These are phyloP conservation scores for Mycetomoellerius zeteki DNA, from an alignment of 1,140 invertebrate genomes.

Conservation along the genomic window DNA sequence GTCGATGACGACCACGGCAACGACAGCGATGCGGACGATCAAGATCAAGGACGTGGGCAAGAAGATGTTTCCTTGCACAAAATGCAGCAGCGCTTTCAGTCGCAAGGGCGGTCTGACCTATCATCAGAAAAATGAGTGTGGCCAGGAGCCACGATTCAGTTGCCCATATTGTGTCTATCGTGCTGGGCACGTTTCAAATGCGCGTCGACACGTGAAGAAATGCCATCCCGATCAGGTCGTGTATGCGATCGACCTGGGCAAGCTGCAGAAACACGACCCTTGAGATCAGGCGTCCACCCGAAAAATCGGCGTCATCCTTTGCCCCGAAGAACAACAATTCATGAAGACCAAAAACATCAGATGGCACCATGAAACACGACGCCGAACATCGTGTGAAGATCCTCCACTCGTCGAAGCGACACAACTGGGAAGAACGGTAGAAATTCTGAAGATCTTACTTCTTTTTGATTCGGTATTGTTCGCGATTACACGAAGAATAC, in stretches of 20 bases:
- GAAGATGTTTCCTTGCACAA: conserved; percentile 67
- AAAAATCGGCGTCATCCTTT: background rate
- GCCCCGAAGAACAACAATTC: conserved; percentile 30
- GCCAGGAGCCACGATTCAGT: conserved; percentile 89
- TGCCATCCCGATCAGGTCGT: conserved; percentile 90
- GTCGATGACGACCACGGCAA: background rate
- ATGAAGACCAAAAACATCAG: background rate
- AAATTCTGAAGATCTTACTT: conserved; percentile 25
- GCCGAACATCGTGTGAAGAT: conserved; percentile 23
- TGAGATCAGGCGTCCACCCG: conserved; percentile 4
- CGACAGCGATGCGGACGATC: background rate
- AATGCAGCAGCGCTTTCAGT: conserved; percentile 72
- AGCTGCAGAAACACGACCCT: conserved; percentile 6
- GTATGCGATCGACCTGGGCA: conserved; percentile 76
- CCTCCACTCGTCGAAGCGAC: background rate
- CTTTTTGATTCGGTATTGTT: conserved; percentile 22
- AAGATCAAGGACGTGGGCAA: background rate
- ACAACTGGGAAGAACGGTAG: conserved; percentile 55
- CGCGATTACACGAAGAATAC: conserved; percentile 8
- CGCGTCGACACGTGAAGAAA: conserved; percentile 78
- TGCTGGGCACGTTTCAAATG: conserved; percentile 77
- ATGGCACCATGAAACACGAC: background rate
- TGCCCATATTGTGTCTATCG: conserved; percentile 86
- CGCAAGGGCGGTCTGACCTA: conserved; percentile 83
- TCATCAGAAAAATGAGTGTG: conserved; percentile 90